These are phyloP conservation scores for Drusus annulatus DNA, from an alignment of 1,140 invertebrate species.

Conservation along the genomic window DNA sequence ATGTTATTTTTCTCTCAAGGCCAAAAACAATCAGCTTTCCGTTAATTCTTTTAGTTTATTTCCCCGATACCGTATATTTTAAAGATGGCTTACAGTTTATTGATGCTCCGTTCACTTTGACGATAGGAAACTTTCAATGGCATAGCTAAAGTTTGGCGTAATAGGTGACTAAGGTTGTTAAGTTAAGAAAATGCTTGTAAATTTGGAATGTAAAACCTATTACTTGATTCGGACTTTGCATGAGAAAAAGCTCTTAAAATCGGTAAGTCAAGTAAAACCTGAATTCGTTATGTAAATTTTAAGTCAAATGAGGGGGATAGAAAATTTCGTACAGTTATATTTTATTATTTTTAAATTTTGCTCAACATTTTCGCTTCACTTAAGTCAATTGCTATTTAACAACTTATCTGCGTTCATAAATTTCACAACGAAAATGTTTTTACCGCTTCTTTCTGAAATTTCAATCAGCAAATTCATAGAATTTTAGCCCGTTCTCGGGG, in stretches of 20 bases:
- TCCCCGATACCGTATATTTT: too few species aligned
- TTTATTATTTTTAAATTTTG: conserved; percentile 6
- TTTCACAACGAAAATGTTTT: background rate
- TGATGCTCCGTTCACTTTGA: too few species aligned
- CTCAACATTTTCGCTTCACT: background rate
- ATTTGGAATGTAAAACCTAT: conserved; percentile 49
- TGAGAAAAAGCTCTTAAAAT: conserved; percentile 55
- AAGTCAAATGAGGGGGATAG: conserved; percentile 25
- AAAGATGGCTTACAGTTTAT: too few species aligned
- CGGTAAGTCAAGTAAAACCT: conserved; percentile 45
- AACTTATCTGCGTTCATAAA: too few species aligned
- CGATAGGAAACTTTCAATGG: too few species aligned
- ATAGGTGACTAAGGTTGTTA: conserved; percentile 2
- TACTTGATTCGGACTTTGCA: conserved; percentile 53
- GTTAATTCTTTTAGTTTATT: too few species aligned
- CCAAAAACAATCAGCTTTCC: too few species aligned
- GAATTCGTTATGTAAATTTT: conserved; percentile 51
- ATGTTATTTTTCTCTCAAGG: too few species aligned
- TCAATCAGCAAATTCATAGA: too few species aligned
- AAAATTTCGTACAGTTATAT: conserved; percentile 15
- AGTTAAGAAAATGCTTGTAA: conserved; percentile 41
- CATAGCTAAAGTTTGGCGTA: background rate
- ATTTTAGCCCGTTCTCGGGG: too few species aligned
- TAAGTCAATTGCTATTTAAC: too few species aligned
- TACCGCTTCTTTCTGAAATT: background rate